Conservation (phyloP, 2,888 invertebrate species). For the Chirona hameri region DNA sequence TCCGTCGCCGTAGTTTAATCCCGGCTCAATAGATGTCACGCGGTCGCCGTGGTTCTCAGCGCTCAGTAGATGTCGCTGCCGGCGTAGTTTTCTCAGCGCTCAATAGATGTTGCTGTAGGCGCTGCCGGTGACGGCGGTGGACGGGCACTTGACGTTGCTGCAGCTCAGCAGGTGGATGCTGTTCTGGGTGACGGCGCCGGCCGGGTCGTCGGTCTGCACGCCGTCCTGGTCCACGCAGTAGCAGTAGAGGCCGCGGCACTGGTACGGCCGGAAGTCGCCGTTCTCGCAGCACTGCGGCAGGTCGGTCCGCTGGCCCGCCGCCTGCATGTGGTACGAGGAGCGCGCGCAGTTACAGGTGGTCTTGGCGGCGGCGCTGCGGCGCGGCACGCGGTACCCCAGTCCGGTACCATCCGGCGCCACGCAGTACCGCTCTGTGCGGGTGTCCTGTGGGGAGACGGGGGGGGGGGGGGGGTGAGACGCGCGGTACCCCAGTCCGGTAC, state of each 20-base stretch:
- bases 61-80: neutral
- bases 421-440: neutral
- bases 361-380: neutral
- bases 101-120: no score
- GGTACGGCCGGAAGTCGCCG: conserved; percentile 13
- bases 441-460: neutral
- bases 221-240: neutral
- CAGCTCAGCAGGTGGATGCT: no score
- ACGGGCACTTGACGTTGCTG: no score
- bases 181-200: no score
- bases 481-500: neutral
- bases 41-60: no score
- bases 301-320: conserved; percentile 2
- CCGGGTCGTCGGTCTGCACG: neutral
- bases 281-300: conserved; percentile 12
- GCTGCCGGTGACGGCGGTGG: no score
- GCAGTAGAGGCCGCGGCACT: conserved; percentile 25
- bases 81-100: neutral
- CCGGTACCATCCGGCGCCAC: neutral
- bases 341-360: conserved; percentile 13
- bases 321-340: neutral
- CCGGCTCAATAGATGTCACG: no score
- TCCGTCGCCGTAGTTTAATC: no score
- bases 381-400: neutral
- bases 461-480: neutral